These are phyloP conservation scores for Lithophane semibrunnea DNA, from an alignment of 2,888 invertebrate genomes.

Conservation along the genomic window DNA sequence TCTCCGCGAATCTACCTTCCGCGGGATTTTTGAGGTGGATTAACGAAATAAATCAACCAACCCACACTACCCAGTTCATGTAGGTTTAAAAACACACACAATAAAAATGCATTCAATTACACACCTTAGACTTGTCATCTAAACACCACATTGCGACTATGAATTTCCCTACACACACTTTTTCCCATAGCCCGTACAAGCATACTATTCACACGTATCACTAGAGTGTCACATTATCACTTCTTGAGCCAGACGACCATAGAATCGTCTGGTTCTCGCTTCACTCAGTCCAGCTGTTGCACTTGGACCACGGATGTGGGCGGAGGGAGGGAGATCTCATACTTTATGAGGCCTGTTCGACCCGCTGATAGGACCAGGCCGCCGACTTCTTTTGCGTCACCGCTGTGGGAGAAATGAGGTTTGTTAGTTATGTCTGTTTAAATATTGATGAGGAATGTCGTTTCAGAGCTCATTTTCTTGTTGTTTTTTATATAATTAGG, in stretches of 20 bases:
- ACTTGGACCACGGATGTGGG: conserved; percentile 87
- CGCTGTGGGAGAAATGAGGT: conserved; percentile 68
- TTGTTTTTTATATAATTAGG: no score
- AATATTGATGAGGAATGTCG: no score
- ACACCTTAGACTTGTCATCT: background rate
- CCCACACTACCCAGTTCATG: background rate
- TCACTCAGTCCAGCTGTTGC: conserved; percentile 87
- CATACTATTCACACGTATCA: conserved; percentile 48
- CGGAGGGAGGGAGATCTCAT: conserved; percentile 90
- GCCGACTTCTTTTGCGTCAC: conserved; percentile 86
- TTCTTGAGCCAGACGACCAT: conserved; percentile 66
- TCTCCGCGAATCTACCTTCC: background rate
- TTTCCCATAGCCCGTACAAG: conserved; percentile 26
- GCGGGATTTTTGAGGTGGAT: background rate
- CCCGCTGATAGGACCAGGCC: conserved; percentile 85
- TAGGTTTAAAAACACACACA: background rate
- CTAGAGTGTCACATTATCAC: conserved; percentile 56
- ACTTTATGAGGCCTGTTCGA: conserved; percentile 89
- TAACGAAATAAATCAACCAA: background rate
- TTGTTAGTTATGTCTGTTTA: conserved; percentile 3
- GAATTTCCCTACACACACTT: background rate
- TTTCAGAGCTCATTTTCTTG: no score
- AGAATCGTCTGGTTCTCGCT: conserved; percentile 67
- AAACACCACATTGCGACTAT: background rate
- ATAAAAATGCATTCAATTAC: conserved; percentile 11